A percentile compares a stretch with the other conserved stretches of the same genome.
Evolutionary conservation across 1,140 invertebrate species (phyloP).

Genomic region (Drosophila tristis): DNA sequence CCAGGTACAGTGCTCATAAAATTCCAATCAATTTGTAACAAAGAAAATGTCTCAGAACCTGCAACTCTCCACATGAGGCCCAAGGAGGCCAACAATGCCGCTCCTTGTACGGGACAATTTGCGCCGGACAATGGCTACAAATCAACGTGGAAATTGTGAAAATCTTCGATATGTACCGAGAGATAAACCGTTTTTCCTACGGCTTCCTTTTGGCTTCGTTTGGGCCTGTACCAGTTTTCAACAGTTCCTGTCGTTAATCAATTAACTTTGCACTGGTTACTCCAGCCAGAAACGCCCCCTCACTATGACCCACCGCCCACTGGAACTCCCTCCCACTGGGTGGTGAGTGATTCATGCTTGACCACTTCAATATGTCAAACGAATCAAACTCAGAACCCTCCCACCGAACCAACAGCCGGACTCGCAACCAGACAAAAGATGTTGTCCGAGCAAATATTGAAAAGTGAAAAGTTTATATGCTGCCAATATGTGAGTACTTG

Average conservation of each 20-base stretch:
- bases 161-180: constrained; percentile 42
- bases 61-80: constrained; percentile 12
- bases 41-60: constrained; percentile 29
- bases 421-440: constrained; percentile 47
- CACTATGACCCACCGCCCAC: not conserved
- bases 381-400: constrained; percentile 62
- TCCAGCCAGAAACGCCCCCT: constrained; percentile 52
- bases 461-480: constrained; percentile 76
- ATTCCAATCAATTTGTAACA: constrained; percentile 74
- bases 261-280: constrained; percentile 69
- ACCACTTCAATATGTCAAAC: constrained; percentile 80
- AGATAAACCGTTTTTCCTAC: constrained; percentile 36
- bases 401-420: constrained; percentile 2
- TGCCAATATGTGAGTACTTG: constrained; percentile 57
- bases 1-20: constrained; percentile 60
- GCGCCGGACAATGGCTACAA: constrained; percentile 75
- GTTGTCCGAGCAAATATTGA: constrained; percentile 67
- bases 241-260: constrained; percentile 67
- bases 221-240: constrained; percentile 45
- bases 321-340: constrained; percentile 7
- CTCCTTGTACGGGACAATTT: constrained; percentile 59
- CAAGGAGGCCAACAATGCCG: constrained; percentile 15
- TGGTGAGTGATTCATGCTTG: constrained; percentile 44
- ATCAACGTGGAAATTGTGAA: constrained; percentile 56
- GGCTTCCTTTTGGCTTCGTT: constrained; percentile 27